phyloP scores from a whole-genome alignment of 2,113 vertebrate genomes.

The Scatophagus argus region DNA sequence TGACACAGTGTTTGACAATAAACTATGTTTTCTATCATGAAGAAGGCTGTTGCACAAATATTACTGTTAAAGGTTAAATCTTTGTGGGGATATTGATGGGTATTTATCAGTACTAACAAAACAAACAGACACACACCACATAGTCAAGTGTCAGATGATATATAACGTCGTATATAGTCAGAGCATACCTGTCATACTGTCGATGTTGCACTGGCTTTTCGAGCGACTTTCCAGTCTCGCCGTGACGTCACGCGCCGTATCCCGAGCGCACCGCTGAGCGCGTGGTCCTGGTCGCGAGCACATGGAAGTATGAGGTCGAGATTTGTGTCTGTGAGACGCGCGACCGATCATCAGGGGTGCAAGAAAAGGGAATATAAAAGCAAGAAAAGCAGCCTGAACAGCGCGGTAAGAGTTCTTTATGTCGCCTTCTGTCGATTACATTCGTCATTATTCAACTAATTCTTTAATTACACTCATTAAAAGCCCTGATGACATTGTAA shows the following conservation, averaged over 20 bases:
- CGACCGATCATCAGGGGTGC: constrained; percentile 26
- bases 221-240: constrained; percentile 33
- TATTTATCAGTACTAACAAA: background rate
- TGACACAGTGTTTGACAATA: background rate
- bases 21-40: background rate
- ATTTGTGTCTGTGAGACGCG: constrained; percentile 69
- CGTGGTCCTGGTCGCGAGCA: constrained; percentile 82
- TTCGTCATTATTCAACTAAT: background rate
- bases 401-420: constrained; percentile 66
- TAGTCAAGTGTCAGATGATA: rapidly evolving
- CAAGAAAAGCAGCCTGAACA: background rate
- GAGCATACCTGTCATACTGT: no score
- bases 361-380: constrained; percentile 68
- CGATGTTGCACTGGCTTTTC: background rate
- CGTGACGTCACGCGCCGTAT: constrained; percentile 81
- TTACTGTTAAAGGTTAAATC: background rate
- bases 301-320: constrained; percentile 82
- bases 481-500: background rate
- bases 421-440: background rate
- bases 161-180: no score
- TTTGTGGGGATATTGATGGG: background rate
- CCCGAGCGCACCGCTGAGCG: constrained; percentile 73
- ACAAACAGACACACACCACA: no score
- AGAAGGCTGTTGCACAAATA: background rate
- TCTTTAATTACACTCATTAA: background rate